A percentile compares a stretch with the other conserved stretches of the same genome.
These are phyloP conservation scores for Phrynocephalus vlangalii DNA, from an alignment of 2,797 vertebrate genomes.

Conservation along the genomic window DNA sequence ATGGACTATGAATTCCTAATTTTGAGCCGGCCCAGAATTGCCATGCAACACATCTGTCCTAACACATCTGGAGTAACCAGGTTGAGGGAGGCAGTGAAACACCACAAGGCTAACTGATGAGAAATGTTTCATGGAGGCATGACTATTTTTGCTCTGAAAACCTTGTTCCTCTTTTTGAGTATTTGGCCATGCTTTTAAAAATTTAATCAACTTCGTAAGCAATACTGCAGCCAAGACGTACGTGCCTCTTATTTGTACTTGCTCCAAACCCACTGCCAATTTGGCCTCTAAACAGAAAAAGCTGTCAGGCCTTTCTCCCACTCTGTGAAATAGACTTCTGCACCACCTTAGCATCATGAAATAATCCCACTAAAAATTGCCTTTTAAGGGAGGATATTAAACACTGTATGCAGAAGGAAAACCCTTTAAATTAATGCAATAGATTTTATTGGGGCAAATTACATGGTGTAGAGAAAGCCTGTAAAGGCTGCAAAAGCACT, in stretches of 20 bases:
- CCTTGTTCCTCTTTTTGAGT: neutral
- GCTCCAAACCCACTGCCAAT: conserved; percentile 51
- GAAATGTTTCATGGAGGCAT: conserved; percentile 45
- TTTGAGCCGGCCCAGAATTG: neutral
- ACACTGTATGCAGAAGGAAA: conserved; percentile 22
- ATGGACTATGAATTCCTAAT: neutral
- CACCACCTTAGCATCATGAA: conserved; percentile 36
- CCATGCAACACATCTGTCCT: neutral
- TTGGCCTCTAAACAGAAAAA: conserved; percentile 29
- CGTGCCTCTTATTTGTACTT: conserved; percentile 59
- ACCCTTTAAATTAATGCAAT: conserved; percentile 49
- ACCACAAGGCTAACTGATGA: conserved; percentile 35
- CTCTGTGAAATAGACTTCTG: conserved; percentile 53
- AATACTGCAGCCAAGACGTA: conserved; percentile 58
- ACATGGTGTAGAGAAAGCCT: conserved; percentile 16
- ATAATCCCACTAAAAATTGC: conserved; percentile 42
- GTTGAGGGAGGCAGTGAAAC: neutral
- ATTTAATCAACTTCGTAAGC: conserved; percentile 52
- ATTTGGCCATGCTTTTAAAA: conserved; percentile 47
- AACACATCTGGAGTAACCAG: neutral
- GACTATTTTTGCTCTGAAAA: conserved; percentile 43
- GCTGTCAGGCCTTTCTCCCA: conserved; percentile 3
- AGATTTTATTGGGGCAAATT: conserved; percentile 35
- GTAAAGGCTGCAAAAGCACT: neutral
- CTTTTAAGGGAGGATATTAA: conserved; percentile 42